These are phyloP conservation scores for Leucozona laternaria DNA, from an alignment of 2,888 invertebrate genomes.

Conservation along the genomic window DNA sequence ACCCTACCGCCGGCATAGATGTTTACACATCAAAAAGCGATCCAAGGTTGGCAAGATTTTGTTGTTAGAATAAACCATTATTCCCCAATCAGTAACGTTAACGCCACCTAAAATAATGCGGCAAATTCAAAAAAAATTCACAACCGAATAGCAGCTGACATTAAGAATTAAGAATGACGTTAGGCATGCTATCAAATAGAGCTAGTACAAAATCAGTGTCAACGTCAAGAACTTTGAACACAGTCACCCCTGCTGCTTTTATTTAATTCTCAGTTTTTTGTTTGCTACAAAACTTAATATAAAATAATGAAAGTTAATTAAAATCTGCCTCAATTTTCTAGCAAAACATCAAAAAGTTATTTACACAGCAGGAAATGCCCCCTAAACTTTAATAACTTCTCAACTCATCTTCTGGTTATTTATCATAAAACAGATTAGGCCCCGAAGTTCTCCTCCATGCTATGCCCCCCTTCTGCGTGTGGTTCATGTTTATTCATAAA, in stretches of 20 bases:
- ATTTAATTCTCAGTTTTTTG: neutral
- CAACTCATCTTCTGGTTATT: conserved; percentile 11
- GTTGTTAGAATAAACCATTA: too few species aligned
- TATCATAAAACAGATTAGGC: conserved; percentile 15
- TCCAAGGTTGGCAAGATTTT: too few species aligned
- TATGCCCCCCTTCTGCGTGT: neutral
- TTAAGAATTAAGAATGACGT: too few species aligned
- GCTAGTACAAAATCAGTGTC: neutral
- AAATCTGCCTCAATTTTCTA: neutral
- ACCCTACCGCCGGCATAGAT: too few species aligned
- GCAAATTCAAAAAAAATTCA: too few species aligned
- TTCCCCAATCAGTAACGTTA: too few species aligned
- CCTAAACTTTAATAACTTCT: conserved; percentile 6
- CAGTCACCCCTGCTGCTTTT: neutral
- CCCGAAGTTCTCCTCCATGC: neutral
- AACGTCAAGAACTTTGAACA: neutral
- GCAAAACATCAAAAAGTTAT: neutral
- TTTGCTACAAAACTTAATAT: neutral
- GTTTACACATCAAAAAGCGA: too few species aligned
- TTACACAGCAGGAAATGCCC: neutral
- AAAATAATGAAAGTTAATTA: conserved; percentile 2
- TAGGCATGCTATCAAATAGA: too few species aligned
- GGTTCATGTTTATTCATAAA: conserved; percentile 14
- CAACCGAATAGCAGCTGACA: too few species aligned
- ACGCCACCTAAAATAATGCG: too few species aligned